Percentiles rank a stretch among this genome's conserved stretches.
phyloP scores from a whole-genome alignment of 2,797 vertebrate genomes.

The Sorex maritimensis region DNA sequence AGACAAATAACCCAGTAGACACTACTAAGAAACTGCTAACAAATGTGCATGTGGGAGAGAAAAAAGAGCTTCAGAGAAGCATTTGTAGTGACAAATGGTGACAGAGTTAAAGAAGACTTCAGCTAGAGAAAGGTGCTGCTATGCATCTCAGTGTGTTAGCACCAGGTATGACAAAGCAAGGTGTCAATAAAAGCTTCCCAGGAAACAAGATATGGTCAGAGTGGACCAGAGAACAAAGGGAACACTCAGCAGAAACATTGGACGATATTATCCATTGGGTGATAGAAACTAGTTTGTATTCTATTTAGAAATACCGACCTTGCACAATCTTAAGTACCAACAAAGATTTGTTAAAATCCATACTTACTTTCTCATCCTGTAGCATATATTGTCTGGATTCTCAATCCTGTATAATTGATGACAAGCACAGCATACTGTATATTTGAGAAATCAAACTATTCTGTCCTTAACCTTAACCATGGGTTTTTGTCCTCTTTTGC shows the following conservation, averaged over 20 bases:
- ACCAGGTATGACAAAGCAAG: background rate
- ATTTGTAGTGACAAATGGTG: conserved; percentile 55
- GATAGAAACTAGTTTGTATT: background rate
- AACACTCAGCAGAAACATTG: background rate
- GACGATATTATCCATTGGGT: background rate
- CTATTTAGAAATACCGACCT: conserved; percentile 29
- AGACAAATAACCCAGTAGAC: conserved; percentile 80
- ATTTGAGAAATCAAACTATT: background rate
- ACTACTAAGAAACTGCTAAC: conserved; percentile 70
- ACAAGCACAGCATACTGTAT: conserved; percentile 29
- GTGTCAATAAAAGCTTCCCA: background rate
- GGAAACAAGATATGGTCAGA: background rate
- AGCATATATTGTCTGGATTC: background rate
- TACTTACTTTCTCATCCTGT: background rate
- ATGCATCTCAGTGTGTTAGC: background rate
- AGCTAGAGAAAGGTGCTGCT: conserved; percentile 44
- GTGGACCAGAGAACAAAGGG: background rate
- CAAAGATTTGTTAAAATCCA: background rate
- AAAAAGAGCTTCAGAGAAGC: conserved; percentile 32
- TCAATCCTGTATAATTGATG: conserved; percentile 37
- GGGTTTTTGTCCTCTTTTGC: too few species aligned
- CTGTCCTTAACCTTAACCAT: too few species aligned
- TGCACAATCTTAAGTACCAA: conserved; percentile 17
- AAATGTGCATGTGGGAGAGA: conserved; percentile 30
- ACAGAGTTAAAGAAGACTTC: conserved; percentile 29